Evolutionary conservation across 2,113 vertebrate genomes (phyloP).

Genomic region (Paedocypris sp.): DNA sequence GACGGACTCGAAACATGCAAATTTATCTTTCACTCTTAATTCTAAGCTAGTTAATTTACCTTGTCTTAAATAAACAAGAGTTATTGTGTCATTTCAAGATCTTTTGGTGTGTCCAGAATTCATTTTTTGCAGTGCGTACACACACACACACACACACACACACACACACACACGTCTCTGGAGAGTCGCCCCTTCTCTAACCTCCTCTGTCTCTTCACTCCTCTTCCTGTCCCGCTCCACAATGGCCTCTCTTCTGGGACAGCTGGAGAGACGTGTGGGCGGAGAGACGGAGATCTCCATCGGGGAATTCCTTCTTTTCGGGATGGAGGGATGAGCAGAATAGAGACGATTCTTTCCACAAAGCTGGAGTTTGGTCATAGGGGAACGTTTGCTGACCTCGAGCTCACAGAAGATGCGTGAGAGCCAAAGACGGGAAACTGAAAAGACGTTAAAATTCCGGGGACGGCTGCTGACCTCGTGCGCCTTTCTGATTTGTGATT

Average conservation of each 20-base stretch:
- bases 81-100: too few relatives aligned
- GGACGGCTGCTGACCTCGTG: too few relatives aligned
- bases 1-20: too few relatives aligned
- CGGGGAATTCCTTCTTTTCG: not conserved
- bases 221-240: not conserved
- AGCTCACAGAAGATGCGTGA: not conserved
- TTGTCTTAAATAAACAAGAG: too few relatives aligned
- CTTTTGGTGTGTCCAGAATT: too few relatives aligned
- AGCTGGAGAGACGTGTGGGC: conserved; percentile 11
- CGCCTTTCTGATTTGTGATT: too few relatives aligned
- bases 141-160: too few relatives aligned
- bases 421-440: too few relatives aligned
- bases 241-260: conserved; percentile 25
- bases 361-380: not conserved
- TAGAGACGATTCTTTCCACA: not conserved
- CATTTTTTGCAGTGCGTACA: too few relatives aligned
- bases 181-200: conserved; percentile 7
- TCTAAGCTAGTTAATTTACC: too few relatives aligned
- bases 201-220: too few relatives aligned
- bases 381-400: not conserved
- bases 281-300: conserved; percentile 26
- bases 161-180: not conserved
- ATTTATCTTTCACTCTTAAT: too few relatives aligned
- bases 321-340: not conserved
- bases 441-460: not conserved